A percentile compares a stretch with the other conserved stretches of the same genome.
phyloP scores from a whole-genome alignment of 2,797 vertebrate genomes.

The Tenualosa ilisha region DNA sequence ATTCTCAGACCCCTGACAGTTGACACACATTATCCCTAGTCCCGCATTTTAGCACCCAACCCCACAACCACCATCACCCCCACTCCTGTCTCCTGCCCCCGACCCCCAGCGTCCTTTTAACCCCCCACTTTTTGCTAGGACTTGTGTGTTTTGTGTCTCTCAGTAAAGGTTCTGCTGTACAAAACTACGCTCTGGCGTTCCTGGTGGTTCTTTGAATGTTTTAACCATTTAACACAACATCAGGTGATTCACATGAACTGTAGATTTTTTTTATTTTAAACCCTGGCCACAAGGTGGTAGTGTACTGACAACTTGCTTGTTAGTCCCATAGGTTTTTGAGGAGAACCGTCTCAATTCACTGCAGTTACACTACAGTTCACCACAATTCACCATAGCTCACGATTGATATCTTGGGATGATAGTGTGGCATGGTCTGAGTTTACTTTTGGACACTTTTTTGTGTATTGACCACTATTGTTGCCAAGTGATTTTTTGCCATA shows the following conservation, averaged over 20 bases:
- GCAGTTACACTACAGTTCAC: too few species aligned
- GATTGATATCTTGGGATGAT: too few species aligned
- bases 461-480: too few species aligned
- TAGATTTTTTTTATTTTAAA: too few species aligned
- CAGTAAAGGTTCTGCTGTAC: slow-evolving; percentile 33
- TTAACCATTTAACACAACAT: neutral
- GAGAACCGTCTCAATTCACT: too few species aligned
- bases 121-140: slow-evolving; percentile 5
- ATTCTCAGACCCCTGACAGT: neutral
- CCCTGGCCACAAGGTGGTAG: neutral
- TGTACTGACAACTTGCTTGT: neutral
- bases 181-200: neutral
- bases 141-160: slow-evolving; percentile 16
- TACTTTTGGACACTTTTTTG: too few species aligned
- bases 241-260: neutral
- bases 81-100: neutral
- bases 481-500: too few species aligned
- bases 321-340: too few species aligned
- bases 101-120: neutral
- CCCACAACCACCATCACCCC: neutral
- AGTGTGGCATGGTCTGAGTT: too few species aligned
- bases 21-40: neutral
- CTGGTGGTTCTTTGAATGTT: neutral
- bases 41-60: neutral
- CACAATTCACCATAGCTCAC: too few species aligned